Evolutionary conservation across 2,888 invertebrate genomes (phyloP).

Genomic region (Buathra laborator): DNA sequence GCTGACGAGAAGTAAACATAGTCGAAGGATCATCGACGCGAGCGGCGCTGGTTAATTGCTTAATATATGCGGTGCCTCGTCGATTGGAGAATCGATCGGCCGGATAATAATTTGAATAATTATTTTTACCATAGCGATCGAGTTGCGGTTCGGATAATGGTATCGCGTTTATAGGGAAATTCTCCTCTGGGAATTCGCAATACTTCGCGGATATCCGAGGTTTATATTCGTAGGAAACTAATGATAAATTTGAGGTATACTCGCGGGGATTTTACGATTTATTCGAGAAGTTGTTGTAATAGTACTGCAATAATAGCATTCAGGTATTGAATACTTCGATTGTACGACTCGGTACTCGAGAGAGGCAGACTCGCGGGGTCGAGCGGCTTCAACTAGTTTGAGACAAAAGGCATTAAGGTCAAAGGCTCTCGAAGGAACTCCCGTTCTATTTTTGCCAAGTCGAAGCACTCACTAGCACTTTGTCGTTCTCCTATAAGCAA

Average conservation of each 20-base stretch:
- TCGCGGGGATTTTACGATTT: too few relatives aligned
- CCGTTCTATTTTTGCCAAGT: conserved; percentile 43
- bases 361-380: not conserved
- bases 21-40: not conserved
- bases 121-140: not conserved
- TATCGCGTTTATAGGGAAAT: too few relatives aligned
- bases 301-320: not conserved
- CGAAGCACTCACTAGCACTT: not conserved
- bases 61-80: conserved; percentile 17
- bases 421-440: conserved; percentile 50
- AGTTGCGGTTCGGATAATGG: too few relatives aligned
- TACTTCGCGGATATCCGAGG: too few relatives aligned
- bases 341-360: conserved; percentile 2
- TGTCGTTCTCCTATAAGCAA: not conserved
- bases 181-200: too few relatives aligned
- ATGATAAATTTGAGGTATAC: too few relatives aligned
- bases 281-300: too few relatives aligned
- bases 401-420: conserved; percentile 55
- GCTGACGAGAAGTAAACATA: conserved; percentile 47
- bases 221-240: too few relatives aligned
- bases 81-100: not conserved
- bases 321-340: not conserved
- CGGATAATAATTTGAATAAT: not conserved
- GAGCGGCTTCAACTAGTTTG: conserved; percentile 22
- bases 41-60: conserved; percentile 22